These are phyloP conservation scores for Microhierax caerulescens DNA, from an alignment of 2,797 vertebrate genomes.

Conservation along the genomic window DNA sequence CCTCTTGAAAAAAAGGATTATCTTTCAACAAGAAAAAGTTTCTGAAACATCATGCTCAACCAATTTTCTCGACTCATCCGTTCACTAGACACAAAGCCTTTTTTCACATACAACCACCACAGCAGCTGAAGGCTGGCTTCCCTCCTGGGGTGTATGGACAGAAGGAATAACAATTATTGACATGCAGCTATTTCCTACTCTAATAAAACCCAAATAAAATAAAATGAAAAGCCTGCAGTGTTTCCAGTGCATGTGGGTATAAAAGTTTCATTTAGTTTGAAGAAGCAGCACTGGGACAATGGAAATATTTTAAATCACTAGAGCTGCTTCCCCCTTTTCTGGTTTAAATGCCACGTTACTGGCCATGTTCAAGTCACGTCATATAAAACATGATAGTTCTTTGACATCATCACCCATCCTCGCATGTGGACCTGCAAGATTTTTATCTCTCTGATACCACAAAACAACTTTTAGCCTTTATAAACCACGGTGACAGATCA, in stretches of 20 bases:
- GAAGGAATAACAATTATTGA: background rate
- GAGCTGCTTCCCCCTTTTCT: background rate
- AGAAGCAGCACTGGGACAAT: background rate
- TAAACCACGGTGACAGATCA: accelerated
- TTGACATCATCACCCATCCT: background rate
- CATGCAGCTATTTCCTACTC: background rate
- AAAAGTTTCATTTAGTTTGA: background rate
- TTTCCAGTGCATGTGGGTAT: background rate
- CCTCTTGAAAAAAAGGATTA: no score
- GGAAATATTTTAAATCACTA: background rate
- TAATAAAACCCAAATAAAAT: background rate
- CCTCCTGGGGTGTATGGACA: background rate
- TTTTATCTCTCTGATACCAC: background rate
- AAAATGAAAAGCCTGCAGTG: background rate
- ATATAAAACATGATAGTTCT: background rate
- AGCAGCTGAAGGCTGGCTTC: background rate
- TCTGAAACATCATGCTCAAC: background rate
- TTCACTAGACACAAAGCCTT: background rate
- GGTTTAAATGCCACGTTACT: background rate
- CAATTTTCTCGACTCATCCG: background rate
- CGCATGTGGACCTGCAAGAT: background rate
- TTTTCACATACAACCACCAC: background rate
- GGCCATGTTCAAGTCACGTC: no score
- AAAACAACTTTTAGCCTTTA: background rate
- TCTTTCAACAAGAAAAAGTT: background rate